phyloP scores from a whole-genome alignment of 1,140 invertebrate genomes.

The Heliconius congener region DNA sequence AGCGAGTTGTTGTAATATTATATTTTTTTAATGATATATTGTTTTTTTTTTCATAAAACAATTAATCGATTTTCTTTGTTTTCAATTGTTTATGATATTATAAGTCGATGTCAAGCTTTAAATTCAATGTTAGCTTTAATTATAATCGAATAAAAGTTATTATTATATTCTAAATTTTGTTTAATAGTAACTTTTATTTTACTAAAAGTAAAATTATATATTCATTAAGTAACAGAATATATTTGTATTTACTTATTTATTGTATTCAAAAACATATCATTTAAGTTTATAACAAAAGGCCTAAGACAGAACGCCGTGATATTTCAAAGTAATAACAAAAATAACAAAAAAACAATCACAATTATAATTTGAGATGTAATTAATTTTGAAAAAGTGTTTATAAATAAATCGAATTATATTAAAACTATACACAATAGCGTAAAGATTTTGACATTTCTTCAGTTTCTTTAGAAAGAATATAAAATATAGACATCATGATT shows the following conservation, averaged over 20 bases:
- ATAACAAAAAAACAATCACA: neutral
- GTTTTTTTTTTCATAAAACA: neutral
- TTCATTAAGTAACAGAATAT: slow-evolving; percentile 5
- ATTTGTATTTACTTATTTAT: slow-evolving; percentile 5
- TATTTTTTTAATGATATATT: neutral
- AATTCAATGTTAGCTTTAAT: slow-evolving; percentile 80
- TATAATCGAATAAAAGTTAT: slow-evolving; percentile 64
- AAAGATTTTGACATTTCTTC: neutral
- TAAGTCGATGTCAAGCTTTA: slow-evolving; percentile 66
- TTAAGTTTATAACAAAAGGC: slow-evolving; percentile 3
- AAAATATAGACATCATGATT: neutral
- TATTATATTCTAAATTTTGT: slow-evolving; percentile 52
- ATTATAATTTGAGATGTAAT: neutral
- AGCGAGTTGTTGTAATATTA: neutral
- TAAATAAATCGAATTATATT: neutral
- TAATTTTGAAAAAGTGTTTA: neutral
- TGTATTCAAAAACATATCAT: slow-evolving; percentile 11
- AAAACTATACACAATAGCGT: neutral
- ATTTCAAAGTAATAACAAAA: neutral
- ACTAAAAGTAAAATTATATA: slow-evolving; percentile 23
- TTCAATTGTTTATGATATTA: slow-evolving; percentile 27
- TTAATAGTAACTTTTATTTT: slow-evolving; percentile 43
- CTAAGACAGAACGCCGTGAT: neutral
- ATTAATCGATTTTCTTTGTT: neutral
- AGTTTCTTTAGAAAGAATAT: too few relatives aligned